These are phyloP conservation scores for Esox niger DNA, from an alignment of 2,113 vertebrate genomes.

Conservation along the genomic window DNA sequence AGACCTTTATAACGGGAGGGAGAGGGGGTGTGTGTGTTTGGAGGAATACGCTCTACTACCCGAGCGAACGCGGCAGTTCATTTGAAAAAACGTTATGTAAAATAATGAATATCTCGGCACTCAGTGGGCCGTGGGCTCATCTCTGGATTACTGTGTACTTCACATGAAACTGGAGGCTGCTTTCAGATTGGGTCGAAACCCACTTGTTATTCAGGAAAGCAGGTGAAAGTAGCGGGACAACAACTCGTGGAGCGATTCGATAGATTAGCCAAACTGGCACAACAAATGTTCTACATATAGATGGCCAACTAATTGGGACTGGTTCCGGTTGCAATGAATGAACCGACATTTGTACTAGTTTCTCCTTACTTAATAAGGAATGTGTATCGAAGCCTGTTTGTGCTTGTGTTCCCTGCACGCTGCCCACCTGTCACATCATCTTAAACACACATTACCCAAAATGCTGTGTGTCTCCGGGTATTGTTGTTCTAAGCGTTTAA, in stretches of 20 bases:
- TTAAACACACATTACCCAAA: background rate
- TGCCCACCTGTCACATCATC: background rate
- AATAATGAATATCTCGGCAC: conserved; percentile 54
- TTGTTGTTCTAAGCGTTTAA: conserved; percentile 3
- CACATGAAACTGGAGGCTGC: conserved; percentile 36
- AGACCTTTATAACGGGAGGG: background rate
- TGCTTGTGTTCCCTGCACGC: background rate
- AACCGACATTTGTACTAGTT: background rate
- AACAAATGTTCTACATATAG: background rate
- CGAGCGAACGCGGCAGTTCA: conserved; percentile 40
- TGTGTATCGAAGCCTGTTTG: background rate
- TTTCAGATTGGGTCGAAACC: conserved; percentile 35
- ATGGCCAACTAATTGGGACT: background rate
- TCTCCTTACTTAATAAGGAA: background rate
- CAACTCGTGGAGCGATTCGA: conserved; percentile 42
- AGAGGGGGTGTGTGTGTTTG: too few species aligned
- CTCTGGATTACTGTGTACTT: conserved; percentile 46
- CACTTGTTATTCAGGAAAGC: conserved; percentile 45
- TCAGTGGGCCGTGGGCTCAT: conserved; percentile 32
- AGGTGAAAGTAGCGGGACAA: conserved; percentile 39
- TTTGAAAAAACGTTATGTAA: conserved; percentile 58
- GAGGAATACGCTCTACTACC: conserved; percentile 15
- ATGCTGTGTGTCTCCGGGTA: conserved; percentile 5
- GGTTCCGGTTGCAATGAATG: background rate
- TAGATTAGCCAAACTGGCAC: conserved; percentile 37